Evolutionary conservation across 2,888 invertebrate species (phyloP), one percentile per base, ranked within the genome.

Genomic region (Conomelus anceps): DNA sequence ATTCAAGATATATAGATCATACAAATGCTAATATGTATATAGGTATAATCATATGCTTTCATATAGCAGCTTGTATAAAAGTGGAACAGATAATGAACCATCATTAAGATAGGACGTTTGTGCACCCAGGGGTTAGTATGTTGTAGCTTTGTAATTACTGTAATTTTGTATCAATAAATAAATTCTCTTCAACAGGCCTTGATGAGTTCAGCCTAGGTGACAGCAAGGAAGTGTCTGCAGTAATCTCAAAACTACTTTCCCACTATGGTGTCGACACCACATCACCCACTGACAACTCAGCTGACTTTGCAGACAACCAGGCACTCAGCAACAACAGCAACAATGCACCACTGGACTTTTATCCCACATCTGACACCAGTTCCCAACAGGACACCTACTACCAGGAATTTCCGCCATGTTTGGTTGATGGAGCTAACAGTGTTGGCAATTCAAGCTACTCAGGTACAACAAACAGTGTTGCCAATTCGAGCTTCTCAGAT

Each of bases 141-240:
- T 63, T 63, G 13, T 20, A n/a, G n/a, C n/a, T n/a, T n/a, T n/a
- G n/a, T n/a, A n/a, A n/a, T 63, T 4, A 63, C 1, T 6, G 13
- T 34, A 13, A 34, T 17, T 34, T 34, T 85, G 1, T n/a, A n/a
- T n/a, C n/a, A n/a, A n/a, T n/a, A n/a, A n/a, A n/a, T n/a, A n/a
- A 86, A 20, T 23, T 87, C 22, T 29, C n/a, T n/a, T n/a, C n/a
- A 87, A 26, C 24, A 86, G 86, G 88, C 24, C 89, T 89, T 17
- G 91, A 91, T 85, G 91, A 91, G 26, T 90, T 92, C 84, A 91
- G 91, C 84, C 90, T 92, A 86, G 91, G 92, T 22, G 92, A 92
- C 90, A 91, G 92, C 87, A 91, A 91, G 23, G 92, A 92, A 90
- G 91, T 92, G 89, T 92, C 92, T 86, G 92, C 92, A 23, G 92